phyloP scores from a whole-genome alignment of 37 sponge, comb jelly and placozoan species.

The Mnemiopsis leidyi region DNA sequence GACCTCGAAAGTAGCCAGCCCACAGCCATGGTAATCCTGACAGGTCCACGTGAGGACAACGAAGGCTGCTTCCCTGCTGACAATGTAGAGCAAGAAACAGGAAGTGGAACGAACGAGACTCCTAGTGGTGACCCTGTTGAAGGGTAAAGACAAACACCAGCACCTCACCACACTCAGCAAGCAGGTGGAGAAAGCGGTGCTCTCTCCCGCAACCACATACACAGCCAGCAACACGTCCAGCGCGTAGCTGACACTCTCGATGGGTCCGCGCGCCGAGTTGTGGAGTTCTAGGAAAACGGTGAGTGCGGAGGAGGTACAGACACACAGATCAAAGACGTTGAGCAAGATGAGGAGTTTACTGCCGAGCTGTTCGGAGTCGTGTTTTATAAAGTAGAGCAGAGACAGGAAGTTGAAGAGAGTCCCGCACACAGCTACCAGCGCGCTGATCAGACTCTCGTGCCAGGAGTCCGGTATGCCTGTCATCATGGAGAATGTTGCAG shows the following conservation, averaged over 20 bases:
- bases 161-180: neutral
- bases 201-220: neutral
- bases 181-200: neutral
- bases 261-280: too few relatives aligned
- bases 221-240: neutral
- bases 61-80: neutral
- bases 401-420: neutral
- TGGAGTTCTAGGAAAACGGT: neutral
- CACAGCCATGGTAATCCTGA: neutral
- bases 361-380: neutral
- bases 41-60: neutral
- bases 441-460: neutral
- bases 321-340: conserved; percentile 13
- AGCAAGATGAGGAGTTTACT: neutral
- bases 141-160: neutral
- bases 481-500: neutral
- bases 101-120: neutral
- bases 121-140: neutral
- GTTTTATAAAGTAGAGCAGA: neutral
- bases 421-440: neutral
- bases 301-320: neutral
- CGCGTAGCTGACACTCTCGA: neutral
- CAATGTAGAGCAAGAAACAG: neutral
- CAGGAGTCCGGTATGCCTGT: neutral
- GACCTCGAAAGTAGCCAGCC: neutral